phyloP scores from a whole-genome alignment of 35 echinoderm and acorn worm species.

The Ptychodera flava region DNA sequence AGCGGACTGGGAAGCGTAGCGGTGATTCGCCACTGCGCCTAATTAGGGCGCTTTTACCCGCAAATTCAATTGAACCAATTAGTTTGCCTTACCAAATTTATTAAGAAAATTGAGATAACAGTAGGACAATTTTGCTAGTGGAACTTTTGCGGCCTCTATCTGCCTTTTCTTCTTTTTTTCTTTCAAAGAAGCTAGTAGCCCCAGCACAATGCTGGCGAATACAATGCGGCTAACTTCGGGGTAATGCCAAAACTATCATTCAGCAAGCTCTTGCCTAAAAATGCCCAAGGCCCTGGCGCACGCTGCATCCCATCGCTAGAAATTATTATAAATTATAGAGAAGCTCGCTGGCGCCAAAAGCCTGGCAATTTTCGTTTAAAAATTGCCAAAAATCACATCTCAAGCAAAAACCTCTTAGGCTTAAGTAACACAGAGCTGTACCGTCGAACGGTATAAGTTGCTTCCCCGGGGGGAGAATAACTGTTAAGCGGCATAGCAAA shows the following conservation, averaged over 20 bases:
- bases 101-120: slow-evolving; percentile 2
- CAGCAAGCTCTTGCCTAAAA: not conserved
- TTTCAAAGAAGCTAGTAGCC: not conserved
- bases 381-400: not conserved
- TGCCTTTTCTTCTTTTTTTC: not conserved
- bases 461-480: not conserved
- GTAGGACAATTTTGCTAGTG: not conserved
- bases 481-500: not conserved
- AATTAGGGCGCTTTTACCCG: not conserved
- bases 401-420: not conserved
- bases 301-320: not conserved
- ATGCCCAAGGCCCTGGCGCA: not conserved
- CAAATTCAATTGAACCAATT: not conserved
- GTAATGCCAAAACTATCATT: not conserved
- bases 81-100: not conserved
- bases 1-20: not conserved
- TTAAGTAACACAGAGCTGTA: not conserved
- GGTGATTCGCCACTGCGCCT: not conserved
- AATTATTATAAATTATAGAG: slow-evolving; percentile 2
- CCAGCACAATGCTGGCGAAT: not conserved
- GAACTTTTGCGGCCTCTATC: not conserved
- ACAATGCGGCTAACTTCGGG: not conserved
- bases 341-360: not conserved
- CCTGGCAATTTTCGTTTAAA: slow-evolving; percentile 1
- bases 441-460: not conserved